Conservation (phyloP, 2,113 vertebrate genomes). For the Myotis brandtii region DNA sequence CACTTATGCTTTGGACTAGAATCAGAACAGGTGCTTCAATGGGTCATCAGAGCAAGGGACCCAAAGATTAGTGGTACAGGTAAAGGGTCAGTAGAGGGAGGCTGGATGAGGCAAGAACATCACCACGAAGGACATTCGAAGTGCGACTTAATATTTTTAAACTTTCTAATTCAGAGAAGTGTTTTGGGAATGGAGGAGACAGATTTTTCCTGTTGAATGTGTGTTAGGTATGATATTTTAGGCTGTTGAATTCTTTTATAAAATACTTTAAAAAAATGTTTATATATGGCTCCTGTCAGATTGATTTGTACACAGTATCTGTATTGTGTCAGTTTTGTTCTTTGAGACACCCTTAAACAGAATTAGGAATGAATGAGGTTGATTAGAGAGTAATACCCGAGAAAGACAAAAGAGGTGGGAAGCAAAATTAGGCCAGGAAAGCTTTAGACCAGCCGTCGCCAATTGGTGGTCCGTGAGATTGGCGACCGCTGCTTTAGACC, state of each 20-base stretch:
- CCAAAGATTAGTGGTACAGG: neutral
- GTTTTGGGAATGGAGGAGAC: neutral
- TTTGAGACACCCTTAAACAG: neutral
- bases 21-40: neutral
- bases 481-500: neutral
- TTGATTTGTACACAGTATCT: neutral
- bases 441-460: neutral
- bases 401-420: neutral
- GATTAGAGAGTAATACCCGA: neutral
- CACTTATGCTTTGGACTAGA: neutral
- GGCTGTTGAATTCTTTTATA: neutral
- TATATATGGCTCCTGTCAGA: neutral
- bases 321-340: neutral
- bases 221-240: neutral
- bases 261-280: neutral
- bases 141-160: neutral
- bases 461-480: too few relatives aligned
- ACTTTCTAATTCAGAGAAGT: neutral
- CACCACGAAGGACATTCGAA: neutral
- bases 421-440: neutral
- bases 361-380: constrained; percentile 2
- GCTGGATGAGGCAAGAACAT: neutral
- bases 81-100: neutral
- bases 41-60: neutral
- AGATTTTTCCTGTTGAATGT: neutral